Evolutionary conservation across 2,797 vertebrate genomes (phyloP).

Genomic region (Labroides dimidiatus): DNA sequence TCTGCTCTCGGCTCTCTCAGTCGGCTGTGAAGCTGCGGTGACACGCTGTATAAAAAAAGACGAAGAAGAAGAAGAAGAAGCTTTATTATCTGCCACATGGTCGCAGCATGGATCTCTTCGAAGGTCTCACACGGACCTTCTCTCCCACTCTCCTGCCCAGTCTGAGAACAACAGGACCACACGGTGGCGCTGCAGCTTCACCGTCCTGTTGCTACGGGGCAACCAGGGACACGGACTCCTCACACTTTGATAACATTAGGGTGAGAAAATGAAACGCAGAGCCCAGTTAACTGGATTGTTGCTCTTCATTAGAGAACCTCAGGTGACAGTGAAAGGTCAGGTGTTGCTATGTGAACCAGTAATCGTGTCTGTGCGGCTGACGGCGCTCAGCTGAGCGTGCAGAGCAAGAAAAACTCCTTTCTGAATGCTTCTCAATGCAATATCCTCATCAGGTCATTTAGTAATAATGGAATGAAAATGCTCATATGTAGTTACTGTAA

Average conservation of each 20-base stretch:
- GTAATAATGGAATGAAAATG: slow-evolving; percentile 2
- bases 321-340: slow-evolving; percentile 61
- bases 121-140: slow-evolving; percentile 24
- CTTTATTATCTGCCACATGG: slow-evolving; percentile 23
- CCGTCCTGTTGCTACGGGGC: slow-evolving; percentile 1
- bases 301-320: slow-evolving; percentile 56
- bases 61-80: too few species aligned
- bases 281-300: slow-evolving; percentile 21
- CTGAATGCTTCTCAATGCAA: slow-evolving; percentile 23
- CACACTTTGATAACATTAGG: slow-evolving; percentile 18
- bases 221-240: slow-evolving; percentile 6
- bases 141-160: slow-evolving; percentile 35
- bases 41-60: slow-evolving; percentile 28
- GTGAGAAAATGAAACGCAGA: slow-evolving; percentile 30
- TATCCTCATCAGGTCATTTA: slow-evolving; percentile 6
- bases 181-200: slow-evolving; percentile 61
- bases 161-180: slow-evolving; percentile 42
- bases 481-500: slow-evolving; percentile 11
- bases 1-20: slow-evolving; percentile 26
- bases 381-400: slow-evolving; percentile 5
- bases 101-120: slow-evolving; percentile 29
- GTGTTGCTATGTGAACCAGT: slow-evolving; percentile 43
- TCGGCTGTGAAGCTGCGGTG: slow-evolving; percentile 14
- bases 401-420: slow-evolving; percentile 9
- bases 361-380: slow-evolving; percentile 28